Percentiles rank a stretch among this genome's conserved stretches.
Conservation (phyloP, 2,888 invertebrate species). For the Bellardia pandia region DNA sequence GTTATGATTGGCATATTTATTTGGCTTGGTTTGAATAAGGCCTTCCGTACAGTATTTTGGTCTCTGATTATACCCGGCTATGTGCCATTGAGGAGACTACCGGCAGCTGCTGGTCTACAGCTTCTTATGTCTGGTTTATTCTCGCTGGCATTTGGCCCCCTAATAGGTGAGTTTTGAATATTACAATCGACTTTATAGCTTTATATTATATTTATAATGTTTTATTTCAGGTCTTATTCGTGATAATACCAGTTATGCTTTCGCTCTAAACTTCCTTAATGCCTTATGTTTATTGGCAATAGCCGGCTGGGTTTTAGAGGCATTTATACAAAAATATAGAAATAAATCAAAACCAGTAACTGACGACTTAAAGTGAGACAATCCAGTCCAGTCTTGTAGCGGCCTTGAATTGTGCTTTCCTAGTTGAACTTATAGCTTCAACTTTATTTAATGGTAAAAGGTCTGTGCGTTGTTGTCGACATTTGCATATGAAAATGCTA, state of each 20-base stretch:
- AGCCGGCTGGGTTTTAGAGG: slow-evolving; percentile 87
- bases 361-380: slow-evolving; percentile 36
- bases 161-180: slow-evolving; percentile 86
- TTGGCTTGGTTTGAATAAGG: slow-evolving; percentile 89
- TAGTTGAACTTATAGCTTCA: not conserved
- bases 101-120: slow-evolving; percentile 89
- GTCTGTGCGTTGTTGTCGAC: not conserved
- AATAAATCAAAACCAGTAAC: slow-evolving; percentile 47
- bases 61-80: slow-evolving; percentile 89
- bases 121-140: slow-evolving; percentile 88
- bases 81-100: slow-evolving; percentile 88
- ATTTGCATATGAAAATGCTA: not conserved
- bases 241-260: slow-evolving; percentile 86
- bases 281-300: slow-evolving; percentile 87
- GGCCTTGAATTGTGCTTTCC: not conserved
- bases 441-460: not conserved
- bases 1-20: slow-evolving; percentile 86
- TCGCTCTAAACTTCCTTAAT: slow-evolving; percentile 88
- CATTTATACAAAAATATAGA: slow-evolving; percentile 69
- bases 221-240: slow-evolving; percentile 86
- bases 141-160: slow-evolving; percentile 87
- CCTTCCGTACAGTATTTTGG: slow-evolving; percentile 89
- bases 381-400: not conserved
- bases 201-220: not conserved
- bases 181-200: not conserved